A percentile compares a stretch with the other conserved stretches of the same genome.
Evolutionary conservation across 2,113 vertebrate genomes (phyloP).

Genomic region (Bothrops jararaca): DNA sequence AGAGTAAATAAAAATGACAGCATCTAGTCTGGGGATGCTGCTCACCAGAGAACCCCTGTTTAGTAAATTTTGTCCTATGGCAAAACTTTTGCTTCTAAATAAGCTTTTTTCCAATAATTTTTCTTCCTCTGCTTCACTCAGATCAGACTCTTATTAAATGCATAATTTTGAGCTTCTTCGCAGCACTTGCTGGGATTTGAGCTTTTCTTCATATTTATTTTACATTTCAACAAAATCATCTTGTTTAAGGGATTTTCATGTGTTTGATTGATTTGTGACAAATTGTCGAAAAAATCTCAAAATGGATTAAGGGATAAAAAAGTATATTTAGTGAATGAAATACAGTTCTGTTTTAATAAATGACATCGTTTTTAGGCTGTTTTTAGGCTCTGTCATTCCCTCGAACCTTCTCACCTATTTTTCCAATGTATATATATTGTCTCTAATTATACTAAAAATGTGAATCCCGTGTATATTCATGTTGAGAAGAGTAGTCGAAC

Average conservation of each 20-base stretch:
- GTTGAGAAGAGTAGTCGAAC: too few relatives aligned
- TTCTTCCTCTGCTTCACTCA: not conserved
- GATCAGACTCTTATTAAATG: not conserved
- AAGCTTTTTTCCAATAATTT: slow-evolving; percentile 18
- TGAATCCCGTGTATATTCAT: too few relatives aligned
- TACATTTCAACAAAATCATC: slow-evolving; percentile 8
- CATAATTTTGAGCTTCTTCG: slow-evolving; percentile 10
- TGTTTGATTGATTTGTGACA: not conserved
- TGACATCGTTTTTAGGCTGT: not conserved
- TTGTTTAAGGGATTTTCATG: not conserved
- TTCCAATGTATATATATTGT: not conserved
- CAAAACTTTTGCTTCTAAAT: slow-evolving; percentile 46
- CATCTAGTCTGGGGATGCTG: slow-evolving; percentile 41
- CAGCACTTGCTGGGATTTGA: not conserved
- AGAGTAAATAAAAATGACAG: slow-evolving; percentile 56
- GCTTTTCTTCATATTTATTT: not conserved
- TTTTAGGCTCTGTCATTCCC: too few relatives aligned
- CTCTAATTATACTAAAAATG: too few relatives aligned
- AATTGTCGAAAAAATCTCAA: not conserved
- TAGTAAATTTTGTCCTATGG: slow-evolving; percentile 34
- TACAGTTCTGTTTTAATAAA: not conserved
- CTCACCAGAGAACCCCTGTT: slow-evolving; percentile 39
- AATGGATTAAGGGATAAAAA: not conserved
- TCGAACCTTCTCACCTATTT: too few relatives aligned
- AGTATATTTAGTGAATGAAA: not conserved